A percentile compares a stretch with the other conserved stretches of the same genome.
These are phyloP conservation scores for Coelopa pilipes DNA, from an alignment of 2,888 invertebrate genomes.

Conservation along the genomic window DNA sequence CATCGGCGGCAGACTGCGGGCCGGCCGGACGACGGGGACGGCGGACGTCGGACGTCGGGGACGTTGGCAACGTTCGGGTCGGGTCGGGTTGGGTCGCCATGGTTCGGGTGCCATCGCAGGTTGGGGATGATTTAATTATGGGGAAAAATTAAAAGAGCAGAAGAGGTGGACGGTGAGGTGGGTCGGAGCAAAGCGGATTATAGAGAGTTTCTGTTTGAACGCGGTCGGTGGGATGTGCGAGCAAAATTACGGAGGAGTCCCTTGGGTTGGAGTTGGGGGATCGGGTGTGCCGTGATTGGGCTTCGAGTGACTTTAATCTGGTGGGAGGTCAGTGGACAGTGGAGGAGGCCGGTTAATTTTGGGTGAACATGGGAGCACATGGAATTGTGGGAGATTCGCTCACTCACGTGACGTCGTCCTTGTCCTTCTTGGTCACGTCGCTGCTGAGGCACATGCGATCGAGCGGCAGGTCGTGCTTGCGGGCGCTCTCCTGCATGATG, in stretches of 20 bases:
- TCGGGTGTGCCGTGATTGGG: no score
- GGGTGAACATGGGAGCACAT: no score
- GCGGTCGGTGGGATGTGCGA: no score
- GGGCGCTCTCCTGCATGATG: conserved; percentile 96
- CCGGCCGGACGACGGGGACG: not conserved
- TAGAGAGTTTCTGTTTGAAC: no score
- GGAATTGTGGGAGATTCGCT: not conserved
- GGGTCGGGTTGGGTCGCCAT: no score
- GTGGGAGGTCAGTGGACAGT: not conserved
- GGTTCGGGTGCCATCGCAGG: not conserved
- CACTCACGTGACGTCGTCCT: conserved; percentile 83
- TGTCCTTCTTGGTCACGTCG: conserved; percentile 91
- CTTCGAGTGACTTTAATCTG: no score
- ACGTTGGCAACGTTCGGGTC: no score
- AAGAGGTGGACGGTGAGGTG: not conserved
- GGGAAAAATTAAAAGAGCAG: conserved; percentile 4
- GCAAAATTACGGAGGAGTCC: no score
- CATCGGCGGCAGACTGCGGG: conserved; percentile 78
- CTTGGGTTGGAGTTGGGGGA: no score
- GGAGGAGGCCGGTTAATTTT: not conserved
- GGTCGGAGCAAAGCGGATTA: no score
- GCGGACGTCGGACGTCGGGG: no score
- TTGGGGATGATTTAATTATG: not conserved
- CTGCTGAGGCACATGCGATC: conserved; percentile 96
- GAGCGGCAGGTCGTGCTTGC: conserved; percentile 95